Conservation (phyloP, 2,113 vertebrate genomes). For the Rhinolophus sinicus region DNA sequence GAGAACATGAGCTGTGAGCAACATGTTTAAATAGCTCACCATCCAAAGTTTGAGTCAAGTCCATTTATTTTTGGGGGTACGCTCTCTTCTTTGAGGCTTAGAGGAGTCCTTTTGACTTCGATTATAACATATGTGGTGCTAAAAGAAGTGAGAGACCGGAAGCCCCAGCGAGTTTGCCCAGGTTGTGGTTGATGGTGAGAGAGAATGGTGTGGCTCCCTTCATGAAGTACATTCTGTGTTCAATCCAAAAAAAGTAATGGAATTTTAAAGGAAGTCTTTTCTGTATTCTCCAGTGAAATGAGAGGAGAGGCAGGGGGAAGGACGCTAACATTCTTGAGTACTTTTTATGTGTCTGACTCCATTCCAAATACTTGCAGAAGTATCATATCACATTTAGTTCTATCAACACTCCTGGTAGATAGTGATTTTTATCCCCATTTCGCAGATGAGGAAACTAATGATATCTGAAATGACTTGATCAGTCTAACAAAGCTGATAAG, state of each 20-base stretch:
- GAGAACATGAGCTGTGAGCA: constrained; percentile 67
- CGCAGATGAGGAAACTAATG: background rate
- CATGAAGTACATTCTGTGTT: background rate
- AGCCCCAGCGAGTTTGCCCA: constrained; percentile 36
- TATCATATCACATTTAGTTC: background rate
- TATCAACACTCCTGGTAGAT: background rate
- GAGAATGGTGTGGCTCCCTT: background rate
- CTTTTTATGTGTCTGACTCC: background rate
- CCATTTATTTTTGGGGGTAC: constrained; percentile 43
- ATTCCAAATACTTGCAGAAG: background rate
- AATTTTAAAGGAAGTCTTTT: background rate
- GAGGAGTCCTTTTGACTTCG: constrained; percentile 3
- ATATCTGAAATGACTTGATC: background rate
- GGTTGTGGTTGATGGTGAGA: constrained; percentile 2
- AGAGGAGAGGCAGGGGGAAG: background rate
- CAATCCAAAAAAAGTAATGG: background rate
- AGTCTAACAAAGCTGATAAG: background rate
- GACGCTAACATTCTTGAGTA: background rate
- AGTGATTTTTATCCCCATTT: background rate
- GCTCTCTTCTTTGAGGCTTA: background rate
- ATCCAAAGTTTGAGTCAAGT: constrained; percentile 63
- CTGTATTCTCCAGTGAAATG: background rate
- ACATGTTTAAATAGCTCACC: constrained; percentile 70
- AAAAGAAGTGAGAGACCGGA: constrained; percentile 23
- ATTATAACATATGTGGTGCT: constrained; percentile 51